These are phyloP conservation scores for Peromyscus maniculatus DNA, from an alignment of 2,113 vertebrate species.

Conservation along the genomic window DNA sequence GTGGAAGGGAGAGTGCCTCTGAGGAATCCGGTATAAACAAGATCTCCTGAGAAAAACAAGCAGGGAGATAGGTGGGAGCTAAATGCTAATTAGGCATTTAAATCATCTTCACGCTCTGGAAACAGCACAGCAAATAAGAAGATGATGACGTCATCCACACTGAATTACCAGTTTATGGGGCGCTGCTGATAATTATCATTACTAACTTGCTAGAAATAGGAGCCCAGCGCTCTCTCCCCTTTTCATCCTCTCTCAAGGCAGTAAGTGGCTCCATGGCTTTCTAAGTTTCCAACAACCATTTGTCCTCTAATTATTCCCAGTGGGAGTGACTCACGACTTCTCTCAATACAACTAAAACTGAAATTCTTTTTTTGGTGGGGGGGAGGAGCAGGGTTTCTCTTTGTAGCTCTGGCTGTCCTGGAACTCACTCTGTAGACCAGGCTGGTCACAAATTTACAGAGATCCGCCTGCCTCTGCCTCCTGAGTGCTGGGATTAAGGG, in stretches of 20 bases:
- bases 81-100: not conserved
- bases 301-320: not conserved
- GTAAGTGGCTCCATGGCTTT: not conserved
- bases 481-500: not conserved
- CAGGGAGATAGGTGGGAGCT: not conserved
- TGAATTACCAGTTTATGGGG: not conserved
- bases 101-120: not conserved
- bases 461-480: not conserved
- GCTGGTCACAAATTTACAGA: not conserved
- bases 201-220: slow-evolving; percentile 14
- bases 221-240: not conserved
- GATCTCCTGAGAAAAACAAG: not conserved
- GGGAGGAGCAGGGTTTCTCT: not conserved
- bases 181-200: not conserved
- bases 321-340: slow-evolving; percentile 42
- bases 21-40: not conserved
- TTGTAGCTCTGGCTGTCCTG: not conserved
- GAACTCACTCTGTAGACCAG: not conserved
- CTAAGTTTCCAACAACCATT: not conserved
- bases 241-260: not conserved
- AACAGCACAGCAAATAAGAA: not conserved
- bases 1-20: not conserved
- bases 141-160: not conserved
- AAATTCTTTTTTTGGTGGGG: not conserved
- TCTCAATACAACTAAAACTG: not conserved